A percentile compares a stretch with the other conserved stretches of the same genome.
These are phyloP conservation scores for Oncorhynchus mykiss DNA, from an alignment of 2,113 vertebrate species.

Conservation along the genomic window DNA sequence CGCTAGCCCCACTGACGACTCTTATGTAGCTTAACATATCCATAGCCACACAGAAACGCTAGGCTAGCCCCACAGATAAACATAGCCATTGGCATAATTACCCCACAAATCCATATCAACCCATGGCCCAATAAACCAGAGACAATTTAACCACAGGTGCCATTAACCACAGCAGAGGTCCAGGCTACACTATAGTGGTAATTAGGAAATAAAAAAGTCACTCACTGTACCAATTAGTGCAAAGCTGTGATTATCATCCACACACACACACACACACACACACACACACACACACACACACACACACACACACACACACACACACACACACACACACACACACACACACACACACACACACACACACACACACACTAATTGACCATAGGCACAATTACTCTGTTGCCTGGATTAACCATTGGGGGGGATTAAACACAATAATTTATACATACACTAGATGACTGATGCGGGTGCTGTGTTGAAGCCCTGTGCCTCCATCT, in stretches of 20 bases:
- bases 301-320: conserved; percentile 14
- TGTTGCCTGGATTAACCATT: conserved; percentile 51
- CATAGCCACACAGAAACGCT: conserved; percentile 7
- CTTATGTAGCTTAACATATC: too few relatives aligned
- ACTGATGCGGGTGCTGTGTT: too few relatives aligned
- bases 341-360: conserved; percentile 32
- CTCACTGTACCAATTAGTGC: conserved; percentile 66
- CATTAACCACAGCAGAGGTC: conserved; percentile 56
- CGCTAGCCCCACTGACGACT: neutral
- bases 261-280: conserved; percentile 13
- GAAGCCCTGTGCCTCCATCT: too few relatives aligned
- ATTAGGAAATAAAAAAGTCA: conserved; percentile 63
- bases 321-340: conserved; percentile 30
- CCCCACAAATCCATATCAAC: conserved; percentile 9
- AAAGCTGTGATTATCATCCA: conserved; percentile 70
- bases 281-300: conserved; percentile 16
- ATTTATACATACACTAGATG: too few relatives aligned
- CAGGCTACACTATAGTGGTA: conserved; percentile 50
- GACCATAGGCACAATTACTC: conserved; percentile 59
- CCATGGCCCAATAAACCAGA: conserved; percentile 43
- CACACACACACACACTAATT: conserved; percentile 53
- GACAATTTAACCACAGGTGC: conserved; percentile 68
- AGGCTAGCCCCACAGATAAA: conserved; percentile 6
- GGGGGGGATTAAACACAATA: conserved; percentile 13
- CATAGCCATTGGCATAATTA: conserved; percentile 19